Base-by-base conservation (phyloP, 1,140 invertebrate species). In the Diachasma alloeum region DNA sequence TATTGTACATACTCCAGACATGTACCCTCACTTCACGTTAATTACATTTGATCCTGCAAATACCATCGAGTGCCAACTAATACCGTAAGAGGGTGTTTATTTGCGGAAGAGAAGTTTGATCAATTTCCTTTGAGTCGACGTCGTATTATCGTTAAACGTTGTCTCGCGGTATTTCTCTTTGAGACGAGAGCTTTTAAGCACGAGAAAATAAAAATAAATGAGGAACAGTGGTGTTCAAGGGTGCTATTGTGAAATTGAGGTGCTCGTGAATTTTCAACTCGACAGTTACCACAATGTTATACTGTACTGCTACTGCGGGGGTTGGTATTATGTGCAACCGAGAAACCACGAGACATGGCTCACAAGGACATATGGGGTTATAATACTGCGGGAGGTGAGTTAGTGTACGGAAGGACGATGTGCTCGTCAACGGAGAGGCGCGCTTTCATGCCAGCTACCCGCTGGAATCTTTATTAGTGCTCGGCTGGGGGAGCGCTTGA, bases 291-390 rank as follows among this genome's bases (percentile, higher is more conserved):
- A 63, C 59, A 31, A 63, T 19, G 24, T 63, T 26, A 63, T 15
- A 73, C 72, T 31, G 59, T 63, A 63, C 22, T 19, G 24, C n/a
- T 17, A 22, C 48, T 56, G 24, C 8, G 5, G 17, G 56, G 19
- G 39, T 48, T 71, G 42, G 42, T 48, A 71, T 71, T 71, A 71
- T 71, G 42, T 48, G 42, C 13, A 42, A 44, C 69, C 42, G 10
- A 48, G 42, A 44, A 71, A 42, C 39, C 42, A 71, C 69, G 42
- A 22, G 37, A 44, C 31, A 10, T 22, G 42, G 69, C 42, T 71
- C 42, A 71, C 69, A 71, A 71, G 69, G 69, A 71, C 69, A 46
- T 71, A 71, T 71, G 42, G 42, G 42, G 37, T 42, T 26, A 71
- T 48, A 71, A 53, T 53, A 53, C 48, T 53, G 69, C 13, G 37